Percentiles rank a stretch among this genome's conserved stretches.
phyloP scores from a whole-genome alignment of 2,888 invertebrate species.

The Acanthacorydalis orientalis region DNA sequence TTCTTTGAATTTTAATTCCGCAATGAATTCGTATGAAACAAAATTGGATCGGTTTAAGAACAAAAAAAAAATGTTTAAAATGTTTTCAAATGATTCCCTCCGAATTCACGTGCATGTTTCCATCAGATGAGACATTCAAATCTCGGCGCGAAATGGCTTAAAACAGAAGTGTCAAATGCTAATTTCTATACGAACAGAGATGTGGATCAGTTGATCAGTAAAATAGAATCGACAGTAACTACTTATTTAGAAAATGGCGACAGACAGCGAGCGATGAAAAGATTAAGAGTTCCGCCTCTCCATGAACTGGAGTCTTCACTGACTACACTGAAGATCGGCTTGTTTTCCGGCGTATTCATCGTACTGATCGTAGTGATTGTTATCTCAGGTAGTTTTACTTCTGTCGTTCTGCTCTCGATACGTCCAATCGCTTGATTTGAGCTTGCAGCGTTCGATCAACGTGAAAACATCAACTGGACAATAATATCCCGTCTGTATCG shows the following conservation, averaged over 20 bases:
- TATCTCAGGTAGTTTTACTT: slow-evolving; percentile 49
- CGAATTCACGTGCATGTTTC: neutral
- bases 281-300: slow-evolving; percentile 87
- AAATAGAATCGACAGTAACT: slow-evolving; percentile 80
- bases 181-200: slow-evolving; percentile 95
- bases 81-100: slow-evolving; percentile 18
- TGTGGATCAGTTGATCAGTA: slow-evolving; percentile 87
- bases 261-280: slow-evolving; percentile 93
- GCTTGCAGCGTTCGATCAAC: slow-evolving; percentile 55
- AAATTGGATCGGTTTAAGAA: too few species aligned
- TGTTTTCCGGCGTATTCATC: slow-evolving; percentile 89
- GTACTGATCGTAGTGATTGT: slow-evolving; percentile 76
- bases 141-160: slow-evolving; percentile 81
- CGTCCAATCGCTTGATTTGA: too few species aligned
- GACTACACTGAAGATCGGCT: slow-evolving; percentile 92
- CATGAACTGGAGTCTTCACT: slow-evolving; percentile 93
- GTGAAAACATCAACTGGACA: slow-evolving; percentile 53
- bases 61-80: too few species aligned
- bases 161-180: slow-evolving; percentile 80
- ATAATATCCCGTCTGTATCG: slow-evolving; percentile 86
- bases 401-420: too few species aligned
- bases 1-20: too few species aligned
- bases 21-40: too few species aligned
- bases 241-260: slow-evolving; percentile 83
- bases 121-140: slow-evolving; percentile 62